These are phyloP conservation scores for Campoletis raptor DNA, from an alignment of 2,888 invertebrate species.

Conservation along the genomic window DNA sequence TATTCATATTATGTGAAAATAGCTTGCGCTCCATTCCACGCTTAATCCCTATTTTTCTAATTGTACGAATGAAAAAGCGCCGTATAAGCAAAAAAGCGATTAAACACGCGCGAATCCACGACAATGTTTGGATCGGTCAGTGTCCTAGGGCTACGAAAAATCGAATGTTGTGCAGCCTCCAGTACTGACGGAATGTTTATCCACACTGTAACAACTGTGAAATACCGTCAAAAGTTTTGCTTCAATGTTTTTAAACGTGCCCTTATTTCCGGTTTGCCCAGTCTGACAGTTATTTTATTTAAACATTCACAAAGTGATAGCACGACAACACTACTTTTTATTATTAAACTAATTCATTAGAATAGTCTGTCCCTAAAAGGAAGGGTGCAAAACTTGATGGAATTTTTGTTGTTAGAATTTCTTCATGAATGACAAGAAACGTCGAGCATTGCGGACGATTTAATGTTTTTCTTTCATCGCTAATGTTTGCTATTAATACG, in stretches of 20 bases:
- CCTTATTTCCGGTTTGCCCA: background rate
- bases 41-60: background rate
- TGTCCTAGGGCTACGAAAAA: background rate
- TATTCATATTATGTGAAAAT: conserved; percentile 13
- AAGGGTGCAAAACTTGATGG: background rate
- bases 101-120: background rate
- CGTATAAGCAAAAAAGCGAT: background rate
- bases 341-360: background rate
- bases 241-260: background rate
- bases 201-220: conserved; percentile 50
- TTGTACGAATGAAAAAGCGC: background rate
- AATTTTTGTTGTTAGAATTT: background rate
- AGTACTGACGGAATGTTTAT: background rate
- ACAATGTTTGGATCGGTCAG: background rate
- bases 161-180: background rate
- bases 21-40: background rate
- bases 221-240: conserved; percentile 40
- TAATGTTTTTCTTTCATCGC: background rate
- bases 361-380: background rate
- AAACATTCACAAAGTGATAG: conserved; percentile 36
- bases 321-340: background rate
- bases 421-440: background rate
- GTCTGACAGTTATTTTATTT: background rate
- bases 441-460: background rate
- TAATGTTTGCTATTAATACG: background rate